Evolutionary conservation across 2,113 vertebrate species (phyloP).

Genomic region (Ascaphus truei): DNA sequence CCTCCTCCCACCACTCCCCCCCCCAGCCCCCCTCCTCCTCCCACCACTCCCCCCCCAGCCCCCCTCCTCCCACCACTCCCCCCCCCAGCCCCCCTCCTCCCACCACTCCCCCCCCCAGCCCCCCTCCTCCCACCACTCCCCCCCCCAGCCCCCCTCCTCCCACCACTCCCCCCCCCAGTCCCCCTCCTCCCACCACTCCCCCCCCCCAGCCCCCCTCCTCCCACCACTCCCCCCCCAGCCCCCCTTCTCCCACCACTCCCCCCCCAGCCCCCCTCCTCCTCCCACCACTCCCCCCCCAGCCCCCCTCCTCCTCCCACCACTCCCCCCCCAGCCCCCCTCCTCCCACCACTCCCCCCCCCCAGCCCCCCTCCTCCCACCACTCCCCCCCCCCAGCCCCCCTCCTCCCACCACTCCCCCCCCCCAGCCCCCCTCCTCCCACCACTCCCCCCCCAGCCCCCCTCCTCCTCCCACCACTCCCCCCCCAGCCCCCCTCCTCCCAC

Average conservation of each 20-base stretch:
- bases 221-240: background rate
- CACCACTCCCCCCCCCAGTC: background rate
- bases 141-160: no score
- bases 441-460: background rate
- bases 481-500: background rate
- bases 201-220: no score
- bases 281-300: background rate
- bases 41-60: background rate
- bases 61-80: background rate
- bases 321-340: no score
- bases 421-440: background rate
- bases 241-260: background rate
- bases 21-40: no score
- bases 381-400: no score
- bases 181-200: background rate
- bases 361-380: background rate
- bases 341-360: background rate
- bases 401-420: background rate
- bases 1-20: background rate
- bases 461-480: background rate
- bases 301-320: background rate
- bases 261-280: no score
- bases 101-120: background rate
- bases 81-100: no score
- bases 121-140: background rate